Base-by-base conservation (phyloP, 2,113 vertebrate species). In the Motacilla tschutschensis region DNA sequence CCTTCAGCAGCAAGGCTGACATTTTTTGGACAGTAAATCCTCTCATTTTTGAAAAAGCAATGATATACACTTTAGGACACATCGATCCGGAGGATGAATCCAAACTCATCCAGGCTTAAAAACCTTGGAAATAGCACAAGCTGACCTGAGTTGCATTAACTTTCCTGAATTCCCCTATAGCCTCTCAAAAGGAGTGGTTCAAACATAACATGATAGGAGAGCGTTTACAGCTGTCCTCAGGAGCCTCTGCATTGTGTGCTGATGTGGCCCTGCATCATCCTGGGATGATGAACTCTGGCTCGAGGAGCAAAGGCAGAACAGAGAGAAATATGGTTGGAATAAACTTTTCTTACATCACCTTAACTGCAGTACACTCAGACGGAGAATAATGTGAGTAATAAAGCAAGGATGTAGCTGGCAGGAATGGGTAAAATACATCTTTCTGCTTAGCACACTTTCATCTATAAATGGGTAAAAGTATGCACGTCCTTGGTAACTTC, bases 101-200 rank as follows among this genome's bases (percentile, higher is more conserved):
- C 62, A 81, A 85, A 85, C 78, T 92, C 92, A 94, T 62, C 79
- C 87, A 90, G 85, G 92, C 90, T 95, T 93, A 94, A 92, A 93
- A 90, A 89, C 75, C 85, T 55, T 64, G 64, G 44, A 92, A 95
- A 92, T 63, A 93, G 75, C 81, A 87, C 40, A 75, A 69, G 75
- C 72, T 93, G 93, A 93, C 84, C 71, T 35, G 60, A 91, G 53
- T 44, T 85, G 55, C 81, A 93, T 94, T 93, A 89, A 77, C 78
- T 93, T 86, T 70, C 59, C 78, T 87, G 86, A 92, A 91, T 94
- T 93, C 67, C 51, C 89, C 57, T 79, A 9, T 1, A 82, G 80
- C 69, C 76, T 87, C 77, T 89, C 55, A 85, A 87, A 93, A 90
- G 69, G 59, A 87, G 66, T 31, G 65, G 64, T 74, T 93, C 71